Base-by-base conservation (phyloP, 2,797 vertebrate species). In the Chaenodraco wilsoni region DNA sequence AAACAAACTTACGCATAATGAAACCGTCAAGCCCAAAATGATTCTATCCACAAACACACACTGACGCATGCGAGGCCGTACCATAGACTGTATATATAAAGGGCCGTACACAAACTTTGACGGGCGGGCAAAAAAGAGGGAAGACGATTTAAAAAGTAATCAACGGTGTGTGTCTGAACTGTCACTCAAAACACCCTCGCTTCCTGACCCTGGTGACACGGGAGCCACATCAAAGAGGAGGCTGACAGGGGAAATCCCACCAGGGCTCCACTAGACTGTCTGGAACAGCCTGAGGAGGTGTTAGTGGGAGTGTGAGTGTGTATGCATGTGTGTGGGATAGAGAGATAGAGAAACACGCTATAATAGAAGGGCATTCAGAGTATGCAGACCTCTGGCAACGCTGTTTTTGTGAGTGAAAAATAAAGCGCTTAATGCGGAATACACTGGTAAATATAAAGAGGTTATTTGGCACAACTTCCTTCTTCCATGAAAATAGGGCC, bases 151-250 rank as follows among this genome's bases (percentile, higher is more conserved):
- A 77, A 62, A 65, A 85, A 76, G 79, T 85, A 83, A 89, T 87
- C 58, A 88, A 88, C 19, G 54, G 66, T 70, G 84, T 82, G 69
- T 59, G 61, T 67, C 81, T 70, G 67, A 79, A 66, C 87, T 87
- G 88, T 87, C 92, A 92, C 75, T 92, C 84, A 82, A 74, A 60
- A 86, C 79, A 69, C 58, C 62, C 66, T 78, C 31, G 63, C 84
- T 88, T 91, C 89, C 87, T 89, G 71, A 75, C 83, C 51, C 54
- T 63, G 62, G 89, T 87, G 88, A 90, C 90, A 86, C 8, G 50
- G 66, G 65, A 81, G 84, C 88, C 86, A 91, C 90, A 91, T 91
- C 75, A 91, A 92, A 91, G 81, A 40, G 6, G 2, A 23, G 57
- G 64, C 70, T 81, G 84, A 84, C 69, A 21, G 76, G 88, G 88